Percentiles rank a stretch among this genome's conserved stretches.
Conservation (phyloP, 2,797 vertebrate species). For the Aulostomus chinensis region DNA sequence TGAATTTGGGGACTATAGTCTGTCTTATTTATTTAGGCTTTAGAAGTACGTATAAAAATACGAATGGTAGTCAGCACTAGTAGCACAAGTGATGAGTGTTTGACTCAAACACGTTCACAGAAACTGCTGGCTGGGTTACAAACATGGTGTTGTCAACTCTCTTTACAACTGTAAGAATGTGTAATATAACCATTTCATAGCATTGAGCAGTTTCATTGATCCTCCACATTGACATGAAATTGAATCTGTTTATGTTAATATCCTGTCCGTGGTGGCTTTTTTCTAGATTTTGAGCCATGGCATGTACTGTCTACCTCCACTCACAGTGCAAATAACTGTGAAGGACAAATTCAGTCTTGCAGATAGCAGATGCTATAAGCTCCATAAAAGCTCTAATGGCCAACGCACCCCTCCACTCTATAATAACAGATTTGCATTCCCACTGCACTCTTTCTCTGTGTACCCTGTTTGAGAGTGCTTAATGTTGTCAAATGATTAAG, state of each 20-base stretch:
- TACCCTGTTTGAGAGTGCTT: slow-evolving; percentile 57
- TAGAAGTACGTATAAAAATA: too few species aligned
- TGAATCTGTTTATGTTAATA: slow-evolving; percentile 57
- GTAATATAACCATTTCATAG: slow-evolving; percentile 43
- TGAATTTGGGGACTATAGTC: too few species aligned
- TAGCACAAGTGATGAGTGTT: slow-evolving; percentile 10
- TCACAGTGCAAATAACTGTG: slow-evolving; percentile 15
- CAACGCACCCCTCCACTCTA: slow-evolving; percentile 28
- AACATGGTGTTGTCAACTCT: slow-evolving; percentile 29
- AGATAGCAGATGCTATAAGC: slow-evolving; percentile 16
- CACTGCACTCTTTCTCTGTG: slow-evolving; percentile 35
- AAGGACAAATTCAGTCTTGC: slow-evolving; percentile 24
- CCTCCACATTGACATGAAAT: slow-evolving; percentile 53
- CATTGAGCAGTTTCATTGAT: slow-evolving; percentile 48
- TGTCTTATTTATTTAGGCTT: slow-evolving; percentile 32
- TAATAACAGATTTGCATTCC: slow-evolving; percentile 67
- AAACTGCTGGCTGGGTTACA: slow-evolving; percentile 29
- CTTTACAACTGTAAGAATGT: slow-evolving; percentile 40
- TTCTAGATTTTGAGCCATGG: slow-evolving; percentile 32
- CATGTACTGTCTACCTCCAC: slow-evolving; percentile 16
- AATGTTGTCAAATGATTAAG: slow-evolving; percentile 67
- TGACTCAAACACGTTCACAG: slow-evolving; percentile 28
- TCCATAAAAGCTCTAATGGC: slow-evolving; percentile 36
- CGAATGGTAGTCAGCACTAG: too few species aligned
- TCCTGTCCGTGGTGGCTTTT: slow-evolving; percentile 43